Evolutionary conservation across 1,140 invertebrate genomes (phyloP), one percentile per base, ranked within the genome.

Genomic region (Atopsyche davidsoni): DNA sequence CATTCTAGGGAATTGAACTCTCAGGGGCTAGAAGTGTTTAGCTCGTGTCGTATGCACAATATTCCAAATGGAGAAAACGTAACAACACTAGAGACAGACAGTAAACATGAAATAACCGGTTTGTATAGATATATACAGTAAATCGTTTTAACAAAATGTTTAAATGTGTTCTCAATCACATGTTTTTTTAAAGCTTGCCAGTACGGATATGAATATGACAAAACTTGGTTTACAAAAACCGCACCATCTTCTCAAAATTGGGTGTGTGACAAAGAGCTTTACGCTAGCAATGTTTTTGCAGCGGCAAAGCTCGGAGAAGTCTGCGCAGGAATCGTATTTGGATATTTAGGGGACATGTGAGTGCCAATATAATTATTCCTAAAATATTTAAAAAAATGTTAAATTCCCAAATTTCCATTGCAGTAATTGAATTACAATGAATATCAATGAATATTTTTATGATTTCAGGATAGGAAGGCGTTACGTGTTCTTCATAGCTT

Each of bases 331-430:
- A 67, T 77, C 60, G 55, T 76, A 48, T 66, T 78, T 52, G 75
- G 76, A 50, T 69, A 72, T 59, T 61, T 78, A 57, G 75, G 72
- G 45, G 77, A 79, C 56, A 64, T 59, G 76, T 78, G 69, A 70
- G 69, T 70, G n/a, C n/a, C n/a, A n/a, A n/a, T n/a, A n/a, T n/a
- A n/a, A n/a, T n/a, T n/a, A n/a, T n/a, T n/a, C n/a, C n/a, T n/a
- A n/a, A n/a, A n/a, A n/a, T n/a, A n/a, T n/a, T n/a, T n/a, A n/a
- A n/a, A n/a, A n/a, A n/a, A n/a, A n/a, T n/a, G n/a, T n/a, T n/a
- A n/a, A n/a, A n/a, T n/a, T n/a, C n/a, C n/a, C n/a, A n/a, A n/a
- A n/a, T n/a, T n/a, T n/a, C n/a, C n/a, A n/a, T n/a, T n/a, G n/a
- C n/a, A n/a, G n/a, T n/a, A n/a, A n/a, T n/a, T n/a, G n/a, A n/a